These are phyloP conservation scores for Archips xylosteana DNA, from an alignment of 2,888 invertebrate species.

Conservation along the genomic window DNA sequence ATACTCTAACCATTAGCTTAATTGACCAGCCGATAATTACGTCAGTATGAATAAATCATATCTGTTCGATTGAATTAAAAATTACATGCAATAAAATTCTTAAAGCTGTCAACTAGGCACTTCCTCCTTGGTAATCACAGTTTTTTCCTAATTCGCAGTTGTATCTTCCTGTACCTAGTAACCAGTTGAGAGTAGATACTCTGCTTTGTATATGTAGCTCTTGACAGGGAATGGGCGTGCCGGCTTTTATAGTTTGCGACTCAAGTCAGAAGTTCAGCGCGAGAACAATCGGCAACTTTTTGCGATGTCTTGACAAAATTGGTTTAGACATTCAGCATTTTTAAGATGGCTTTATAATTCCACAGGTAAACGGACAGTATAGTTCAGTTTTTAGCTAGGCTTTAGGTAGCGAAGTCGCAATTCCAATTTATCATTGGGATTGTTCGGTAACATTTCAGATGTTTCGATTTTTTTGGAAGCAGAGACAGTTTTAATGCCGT, in stretches of 20 bases:
- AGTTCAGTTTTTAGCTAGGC: not conserved
- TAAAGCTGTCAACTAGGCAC: constrained; percentile 26
- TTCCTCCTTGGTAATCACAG: constrained; percentile 36
- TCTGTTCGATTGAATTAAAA: constrained; percentile 16
- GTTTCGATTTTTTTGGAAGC: too few species aligned
- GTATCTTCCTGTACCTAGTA: constrained; percentile 30
- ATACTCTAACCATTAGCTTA: constrained; percentile 7
- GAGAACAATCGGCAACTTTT: constrained; percentile 25
- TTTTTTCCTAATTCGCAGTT: constrained; percentile 32
- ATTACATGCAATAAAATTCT: constrained; percentile 28
- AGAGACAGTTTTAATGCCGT: too few species aligned
- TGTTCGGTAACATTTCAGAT: too few species aligned
- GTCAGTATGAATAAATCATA: constrained; percentile 26
- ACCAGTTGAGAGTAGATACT: constrained; percentile 47
- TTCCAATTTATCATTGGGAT: not conserved
- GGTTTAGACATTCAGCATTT: constrained; percentile 17
- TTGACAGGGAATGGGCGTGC: constrained; percentile 74
- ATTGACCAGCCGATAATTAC: constrained; percentile 19
- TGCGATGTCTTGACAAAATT: constrained; percentile 16
- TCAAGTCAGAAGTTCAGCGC: constrained; percentile 43
- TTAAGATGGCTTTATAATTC: not conserved
- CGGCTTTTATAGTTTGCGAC: constrained; percentile 50
- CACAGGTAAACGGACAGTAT: not conserved
- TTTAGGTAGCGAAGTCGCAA: not conserved
- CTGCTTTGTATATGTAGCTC: constrained; percentile 61